phyloP scores from a whole-genome alignment of 2,888 invertebrate species.

The Lamellibrachia satsuma region DNA sequence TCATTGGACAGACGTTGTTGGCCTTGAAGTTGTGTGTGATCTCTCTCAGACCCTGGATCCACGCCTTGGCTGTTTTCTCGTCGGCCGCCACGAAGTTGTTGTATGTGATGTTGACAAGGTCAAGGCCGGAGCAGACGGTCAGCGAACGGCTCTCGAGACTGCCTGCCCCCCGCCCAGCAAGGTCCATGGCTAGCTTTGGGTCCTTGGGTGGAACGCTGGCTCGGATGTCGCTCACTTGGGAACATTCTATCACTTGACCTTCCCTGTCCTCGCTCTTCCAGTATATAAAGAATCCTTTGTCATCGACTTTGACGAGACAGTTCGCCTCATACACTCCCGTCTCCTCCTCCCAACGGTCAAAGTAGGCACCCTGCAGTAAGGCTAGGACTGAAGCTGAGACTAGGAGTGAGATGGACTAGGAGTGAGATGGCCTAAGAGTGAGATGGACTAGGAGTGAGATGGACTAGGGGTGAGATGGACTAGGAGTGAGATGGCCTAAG shows the following conservation, averaged over 20 bases:
- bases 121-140: slow-evolving; percentile 96
- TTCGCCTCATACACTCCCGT: slow-evolving; percentile 90
- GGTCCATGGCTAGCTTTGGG: slow-evolving; percentile 55
- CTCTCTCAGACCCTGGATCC: slow-evolving; percentile 88
- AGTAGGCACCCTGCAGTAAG: too few relatives aligned
- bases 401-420: too few relatives aligned
- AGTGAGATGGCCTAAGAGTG: too few relatives aligned
- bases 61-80: slow-evolving; percentile 89
- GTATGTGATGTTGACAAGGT: slow-evolving; percentile 98
- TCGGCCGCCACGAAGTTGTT: slow-evolving; percentile 96
- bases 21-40: slow-evolving; percentile 97
- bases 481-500: too few relatives aligned
- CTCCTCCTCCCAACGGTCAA: slow-evolving; percentile 93
- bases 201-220: slow-evolving; percentile 86
- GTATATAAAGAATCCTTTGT: slow-evolving; percentile 97
- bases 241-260: slow-evolving; percentile 96
- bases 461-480: too few relatives aligned
- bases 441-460: too few relatives aligned
- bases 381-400: too few relatives aligned
- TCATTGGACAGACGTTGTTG: slow-evolving; percentile 93
- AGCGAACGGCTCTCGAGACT: slow-evolving; percentile 88
- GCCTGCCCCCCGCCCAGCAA: slow-evolving; percentile 81
- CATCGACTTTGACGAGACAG: slow-evolving; percentile 92
- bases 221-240: slow-evolving; percentile 97
- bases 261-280: slow-evolving; percentile 98